These are phyloP conservation scores for Sapayoa aenigma DNA, from an alignment of 2,113 vertebrate genomes.

Conservation along the genomic window DNA sequence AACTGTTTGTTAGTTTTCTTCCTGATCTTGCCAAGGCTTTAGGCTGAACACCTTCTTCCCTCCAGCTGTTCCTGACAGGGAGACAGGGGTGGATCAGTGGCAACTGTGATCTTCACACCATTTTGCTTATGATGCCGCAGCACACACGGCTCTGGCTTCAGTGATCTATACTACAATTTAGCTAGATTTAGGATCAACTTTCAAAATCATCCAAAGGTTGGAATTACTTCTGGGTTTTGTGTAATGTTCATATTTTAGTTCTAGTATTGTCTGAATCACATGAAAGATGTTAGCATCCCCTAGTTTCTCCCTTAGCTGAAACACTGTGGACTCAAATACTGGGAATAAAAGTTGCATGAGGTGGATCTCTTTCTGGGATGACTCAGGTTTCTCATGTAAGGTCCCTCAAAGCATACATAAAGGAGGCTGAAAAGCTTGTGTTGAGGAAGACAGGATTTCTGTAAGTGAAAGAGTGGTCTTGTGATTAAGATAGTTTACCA, in stretches of 20 bases:
- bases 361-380: background rate
- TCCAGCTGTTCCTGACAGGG: background rate
- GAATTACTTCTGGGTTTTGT: background rate
- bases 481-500: background rate
- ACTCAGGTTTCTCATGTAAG: background rate
- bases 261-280: background rate
- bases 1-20: slow-evolving; percentile 6
- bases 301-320: background rate
- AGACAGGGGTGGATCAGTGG: background rate
- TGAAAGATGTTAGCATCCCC: background rate
- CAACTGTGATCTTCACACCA: background rate
- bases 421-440: background rate
- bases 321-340: background rate
- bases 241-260: background rate
- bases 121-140: background rate
- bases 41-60: background rate
- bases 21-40: background rate
- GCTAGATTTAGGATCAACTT: background rate
- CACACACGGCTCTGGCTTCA: background rate
- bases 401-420: background rate
- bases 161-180: background rate
- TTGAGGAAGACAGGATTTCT: background rate
- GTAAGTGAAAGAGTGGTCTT: background rate
- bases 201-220: background rate
- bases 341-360: background rate